Base-by-base conservation (phyloP, 1,140 invertebrate genomes). In the Achroia grisella region DNA sequence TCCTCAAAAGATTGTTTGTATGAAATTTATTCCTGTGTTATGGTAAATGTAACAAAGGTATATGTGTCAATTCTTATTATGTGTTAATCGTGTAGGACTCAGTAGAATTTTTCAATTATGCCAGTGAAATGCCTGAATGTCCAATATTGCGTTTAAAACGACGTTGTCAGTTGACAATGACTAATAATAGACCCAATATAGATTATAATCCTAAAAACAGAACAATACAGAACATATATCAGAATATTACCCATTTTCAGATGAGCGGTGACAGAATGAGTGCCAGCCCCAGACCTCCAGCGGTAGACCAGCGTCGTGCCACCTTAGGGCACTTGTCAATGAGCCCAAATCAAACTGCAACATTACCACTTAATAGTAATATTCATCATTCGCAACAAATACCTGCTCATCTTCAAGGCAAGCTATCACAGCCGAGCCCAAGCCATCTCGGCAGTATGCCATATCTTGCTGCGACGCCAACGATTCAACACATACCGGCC, bases 401-500 rank as follows among this genome's bases (percentile, higher is more conserved):
- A 9, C 65, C 65, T 10, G 15, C 56, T 11, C 63, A 77, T 36
- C 49, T 61, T 11, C 71, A 66, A 39, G 23, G 53, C 31, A 52
- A 69, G 35, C 44, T 59, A 30, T 35, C 59, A 4, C 50, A 60
- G 10, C 61, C 51, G 6, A 43, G 55, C 10, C 39, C 61, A 6
- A 39, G 35, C 8, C 74, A 75, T 28, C 34, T 80, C 23, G 75
- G 73, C 34, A 77, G 74, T 40, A 71, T 79, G 75, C 79, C 77
- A 23, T 79, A 71, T 40, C 48, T 83, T n/a, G 17, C 17, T n/a
- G 17, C 17, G 2, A 23, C 2, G 2, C 67, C 68, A 14, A 52
- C 58, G 14, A 52, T 66, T 41, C 65, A 60, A 39, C 61, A 67
- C n/a, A 15, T 58, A 11, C 35, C 52, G 30, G 39, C 60, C 29